Evolutionary conservation across 2,113 vertebrate genomes (phyloP), one percentile per base, ranked within the genome.

Genomic region (Sinocyclocheilus anshuiensis): DNA sequence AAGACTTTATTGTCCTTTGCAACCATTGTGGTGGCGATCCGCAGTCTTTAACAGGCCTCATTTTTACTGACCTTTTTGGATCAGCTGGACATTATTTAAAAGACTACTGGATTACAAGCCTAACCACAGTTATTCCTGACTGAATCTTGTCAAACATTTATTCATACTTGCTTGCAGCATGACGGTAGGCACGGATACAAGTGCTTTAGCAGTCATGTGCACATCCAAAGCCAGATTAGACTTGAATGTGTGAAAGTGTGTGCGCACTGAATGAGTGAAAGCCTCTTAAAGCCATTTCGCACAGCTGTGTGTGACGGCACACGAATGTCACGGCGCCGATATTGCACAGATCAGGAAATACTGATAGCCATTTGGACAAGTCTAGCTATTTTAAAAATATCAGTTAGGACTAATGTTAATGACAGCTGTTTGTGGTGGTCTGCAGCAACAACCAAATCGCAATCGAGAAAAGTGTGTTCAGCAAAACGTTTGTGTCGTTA

Each of bases 161-260:
- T 59, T 20, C 18, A 10, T 36, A 26, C 50, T 33, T 78, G 26
- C 26, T 33, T 53, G 29, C 26, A 78, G 77, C 53, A 78, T 77
- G 24, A 53, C 75, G 59, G 53, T 59, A 36, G 24, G 29, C 77
- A 13, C 1, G 24, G 77, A 72, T 59, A 59, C 45, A 57, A 72
- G 29, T 53, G 65, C 45, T 26, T 84, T 84, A 24, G 10, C 57
- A 75, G 26, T 39, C 71, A 55, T 55, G 50, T 61, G 53, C n/a
- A 13, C 4, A 77, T 42, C n/a, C 72, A 63, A 75, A 45, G 72
- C 57, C 55, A 77, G 72, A 76, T 77, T 78, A 78, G 10, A 78
- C 24, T 59, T 36, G 48, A 74, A n/a, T 59, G 42, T 72, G 42
- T 57, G 29, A 45, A 3, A 42, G 11, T 61, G 67, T 26, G 22